These are phyloP conservation scores for Eulemur rufifrons DNA, from an alignment of 2,113 vertebrate species.

Conservation along the genomic window DNA sequence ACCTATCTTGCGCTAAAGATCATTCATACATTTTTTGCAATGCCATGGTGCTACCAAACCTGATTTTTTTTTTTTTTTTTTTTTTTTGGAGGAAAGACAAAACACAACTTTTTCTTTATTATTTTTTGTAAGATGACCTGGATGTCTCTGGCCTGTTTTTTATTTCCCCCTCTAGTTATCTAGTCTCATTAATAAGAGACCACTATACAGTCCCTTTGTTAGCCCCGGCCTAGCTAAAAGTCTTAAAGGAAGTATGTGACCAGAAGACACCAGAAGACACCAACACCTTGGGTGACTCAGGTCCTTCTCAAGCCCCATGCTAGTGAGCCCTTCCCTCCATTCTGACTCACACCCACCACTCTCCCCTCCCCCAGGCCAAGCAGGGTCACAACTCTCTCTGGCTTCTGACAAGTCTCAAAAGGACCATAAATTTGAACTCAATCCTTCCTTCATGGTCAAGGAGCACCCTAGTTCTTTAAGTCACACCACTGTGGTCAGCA, in stretches of 20 bases:
- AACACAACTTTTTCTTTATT: not conserved
- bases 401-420: slow-evolving; percentile 13
- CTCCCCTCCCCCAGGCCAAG: not conserved
- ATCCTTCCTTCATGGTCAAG: not conserved
- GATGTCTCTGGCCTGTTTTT: too few relatives aligned
- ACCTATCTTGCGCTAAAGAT: accelerated
- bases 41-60: not conserved
- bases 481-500: not conserved
- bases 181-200: not conserved
- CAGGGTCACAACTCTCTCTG: slow-evolving; percentile 1
- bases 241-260: not conserved
- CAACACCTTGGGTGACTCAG: accelerated
- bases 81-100: not conserved
- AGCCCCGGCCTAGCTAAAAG: not conserved
- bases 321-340: not conserved
- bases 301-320: not conserved
- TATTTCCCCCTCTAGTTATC: not conserved
- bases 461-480: not conserved
- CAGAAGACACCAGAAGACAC: not conserved
- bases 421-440: not conserved
- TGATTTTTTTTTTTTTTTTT: not conserved
- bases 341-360: not conserved
- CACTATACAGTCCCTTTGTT: not conserved
- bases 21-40: not conserved
- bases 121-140: not conserved